phyloP scores from a whole-genome alignment of 2,113 vertebrate genomes.

The Chamaea fasciata region DNA sequence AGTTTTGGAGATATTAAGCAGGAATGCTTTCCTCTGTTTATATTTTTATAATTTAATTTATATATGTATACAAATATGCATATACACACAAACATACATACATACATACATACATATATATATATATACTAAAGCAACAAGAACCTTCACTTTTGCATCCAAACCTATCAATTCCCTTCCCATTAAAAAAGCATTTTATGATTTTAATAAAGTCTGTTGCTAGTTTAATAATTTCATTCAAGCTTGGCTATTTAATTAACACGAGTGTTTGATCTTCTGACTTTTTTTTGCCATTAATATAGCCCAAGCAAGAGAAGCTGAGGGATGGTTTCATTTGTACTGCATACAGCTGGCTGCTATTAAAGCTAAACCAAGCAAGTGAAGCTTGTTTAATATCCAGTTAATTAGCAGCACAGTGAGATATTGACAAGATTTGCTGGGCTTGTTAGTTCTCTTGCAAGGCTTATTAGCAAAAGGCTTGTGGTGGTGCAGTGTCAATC shows the following conservation, averaged over 20 bases:
- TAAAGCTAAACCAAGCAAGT: constrained; percentile 3
- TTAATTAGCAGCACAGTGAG: constrained; percentile 36
- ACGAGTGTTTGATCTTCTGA: constrained; percentile 8
- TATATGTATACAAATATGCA: neutral
- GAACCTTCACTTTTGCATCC: neutral
- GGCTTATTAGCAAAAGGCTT: neutral
- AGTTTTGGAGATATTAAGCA: neutral
- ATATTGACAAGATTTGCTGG: constrained; percentile 18
- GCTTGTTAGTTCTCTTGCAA: neutral
- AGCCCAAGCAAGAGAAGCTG: neutral
- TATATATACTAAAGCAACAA: neutral
- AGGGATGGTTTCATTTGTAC: neutral
- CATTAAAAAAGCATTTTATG: neutral
- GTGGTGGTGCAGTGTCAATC: neutral
- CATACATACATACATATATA: neutral
- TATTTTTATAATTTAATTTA: neutral
- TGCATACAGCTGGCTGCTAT: neutral
- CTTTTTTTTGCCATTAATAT: neutral
- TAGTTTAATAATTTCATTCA: constrained; percentile 10
- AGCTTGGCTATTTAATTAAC: constrained; percentile 45
- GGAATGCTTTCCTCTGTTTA: neutral
- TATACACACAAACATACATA: neutral
- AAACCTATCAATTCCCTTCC: neutral
- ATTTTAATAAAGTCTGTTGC: neutral
- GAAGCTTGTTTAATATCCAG: constrained; percentile 15